Base-by-base conservation (phyloP, 1,140 invertebrate genomes). In the Cherax destructor region DNA sequence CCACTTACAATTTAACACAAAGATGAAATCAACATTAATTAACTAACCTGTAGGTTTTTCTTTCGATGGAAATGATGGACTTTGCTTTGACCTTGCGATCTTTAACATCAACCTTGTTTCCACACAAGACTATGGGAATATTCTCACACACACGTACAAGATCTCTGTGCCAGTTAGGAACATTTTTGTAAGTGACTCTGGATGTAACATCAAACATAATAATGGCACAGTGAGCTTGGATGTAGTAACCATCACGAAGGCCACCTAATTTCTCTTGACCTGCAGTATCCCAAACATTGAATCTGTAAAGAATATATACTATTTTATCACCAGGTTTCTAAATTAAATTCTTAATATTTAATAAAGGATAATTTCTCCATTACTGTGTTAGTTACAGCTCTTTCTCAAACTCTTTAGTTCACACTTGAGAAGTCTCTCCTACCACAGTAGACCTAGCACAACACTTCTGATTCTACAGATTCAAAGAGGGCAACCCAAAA, bases 201-300 rank as follows among this genome's bases (percentile, higher is more conserved):
- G 99, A 99, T 74, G 99, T 99, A 93, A 99, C 99, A 95, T 99
- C 99, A 95, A 99, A 99, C 99, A 99, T 99, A 93, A 99, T 99
- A 93, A 99, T 98, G 91, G 99, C 99, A 95, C 99, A 99, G 95
- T 99, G 98, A 94, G 99, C 99, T 94, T 99, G 99, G 95, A 99
- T 99, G 94, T 99, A 99, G 94, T 99, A 99, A 84, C 99, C 99
- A 95, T 99, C 99, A 94, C 99, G 96, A 13, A 99, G 96, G 78
- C 99, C 99, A 92, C 99, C 99, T 94, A 99, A 99, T 94, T 99
- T 99, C 95, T 99, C 99, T 94, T 99, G 99, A 11, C 99, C 99
- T 92, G 99, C 99, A 5, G 99, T 99, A 94, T 99, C 99, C 99
- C 99, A 99, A 0, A 99, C 99, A 94, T 99, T 99, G 95, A 99